Percentiles rank a stretch among this genome's conserved stretches.
Conservation (phyloP, 2,888 invertebrate species). For the Pelosia muscerda region DNA sequence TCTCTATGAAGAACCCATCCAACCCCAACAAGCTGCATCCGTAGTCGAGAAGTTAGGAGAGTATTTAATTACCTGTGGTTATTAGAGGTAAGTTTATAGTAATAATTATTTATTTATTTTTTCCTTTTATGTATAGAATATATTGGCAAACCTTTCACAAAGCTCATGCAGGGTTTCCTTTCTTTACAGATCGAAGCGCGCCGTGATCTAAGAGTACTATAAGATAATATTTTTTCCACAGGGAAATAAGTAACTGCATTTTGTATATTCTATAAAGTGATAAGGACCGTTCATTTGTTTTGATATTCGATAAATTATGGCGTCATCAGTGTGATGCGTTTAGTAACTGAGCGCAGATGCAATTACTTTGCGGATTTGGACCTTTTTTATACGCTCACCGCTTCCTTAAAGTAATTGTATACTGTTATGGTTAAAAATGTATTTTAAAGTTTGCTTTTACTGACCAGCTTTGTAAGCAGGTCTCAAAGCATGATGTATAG, state of each 20-base stretch:
- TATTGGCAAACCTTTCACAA: not conserved
- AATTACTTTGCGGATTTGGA: conserved; percentile 85
- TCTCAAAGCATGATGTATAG: conserved; percentile 85
- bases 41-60: conserved; percentile 99
- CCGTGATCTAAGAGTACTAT: conserved; percentile 87
- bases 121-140: not conserved
- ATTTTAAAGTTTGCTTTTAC: conserved; percentile 80
- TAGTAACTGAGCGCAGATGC: conserved; percentile 77
- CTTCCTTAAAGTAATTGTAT: conserved; percentile 82
- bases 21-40: conserved; percentile 98
- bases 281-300: conserved; percentile 86
- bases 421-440: conserved; percentile 79
- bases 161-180: conserved; percentile 53
- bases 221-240: conserved; percentile 88
- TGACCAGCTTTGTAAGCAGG: conserved; percentile 82
- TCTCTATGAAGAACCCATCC: conserved; percentile 98
- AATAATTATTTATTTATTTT: not conserved
- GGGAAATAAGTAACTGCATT: conserved; percentile 88
- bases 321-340: conserved; percentile 82
- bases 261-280: conserved; percentile 88
- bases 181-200: conserved; percentile 84
- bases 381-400: conserved; percentile 85
- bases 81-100: conserved; percentile 90
- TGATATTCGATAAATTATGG: conserved; percentile 85
- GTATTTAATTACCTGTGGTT: conserved; percentile 98